A percentile compares a stretch with the other conserved stretches of the same genome.
Conservation (phyloP, 2,888 invertebrate genomes). For the Aethes cnicana region DNA sequence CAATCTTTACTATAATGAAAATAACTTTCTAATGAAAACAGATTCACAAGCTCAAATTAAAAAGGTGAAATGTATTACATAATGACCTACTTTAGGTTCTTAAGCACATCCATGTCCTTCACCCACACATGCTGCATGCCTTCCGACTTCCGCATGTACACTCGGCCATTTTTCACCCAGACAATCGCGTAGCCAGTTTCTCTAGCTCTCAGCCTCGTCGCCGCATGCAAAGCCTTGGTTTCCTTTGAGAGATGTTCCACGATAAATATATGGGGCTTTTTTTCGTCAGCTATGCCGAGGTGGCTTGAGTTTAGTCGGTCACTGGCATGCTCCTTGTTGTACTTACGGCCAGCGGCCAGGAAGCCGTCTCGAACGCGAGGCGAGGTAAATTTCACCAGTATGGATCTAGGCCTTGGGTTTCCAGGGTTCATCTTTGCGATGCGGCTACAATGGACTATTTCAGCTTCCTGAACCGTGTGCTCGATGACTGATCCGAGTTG, state of each 20-base stretch:
- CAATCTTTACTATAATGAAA: too few relatives aligned
- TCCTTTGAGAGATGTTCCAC: slow-evolving; percentile 1
- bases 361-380: background rate
- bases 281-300: background rate
- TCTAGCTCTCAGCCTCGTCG: background rate
- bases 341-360: background rate
- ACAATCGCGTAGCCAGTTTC: background rate
- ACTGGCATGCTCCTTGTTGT: background rate
- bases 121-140: too few relatives aligned
- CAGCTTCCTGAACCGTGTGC: too few relatives aligned
- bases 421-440: background rate
- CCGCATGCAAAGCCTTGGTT: background rate
- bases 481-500: too few relatives aligned
- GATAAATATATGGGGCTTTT: background rate
- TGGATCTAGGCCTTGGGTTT: background rate
- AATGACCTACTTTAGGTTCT: too few relatives aligned
- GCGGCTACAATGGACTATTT: background rate
- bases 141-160: too few relatives aligned
- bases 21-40: too few relatives aligned
- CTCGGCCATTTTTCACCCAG: background rate
- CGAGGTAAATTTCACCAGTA: background rate
- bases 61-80: too few relatives aligned
- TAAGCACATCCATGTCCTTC: too few relatives aligned
- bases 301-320: background rate
- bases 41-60: too few relatives aligned